Conservation (phyloP, 2,888 invertebrate species). For the Cryptocephalus primarius region DNA sequence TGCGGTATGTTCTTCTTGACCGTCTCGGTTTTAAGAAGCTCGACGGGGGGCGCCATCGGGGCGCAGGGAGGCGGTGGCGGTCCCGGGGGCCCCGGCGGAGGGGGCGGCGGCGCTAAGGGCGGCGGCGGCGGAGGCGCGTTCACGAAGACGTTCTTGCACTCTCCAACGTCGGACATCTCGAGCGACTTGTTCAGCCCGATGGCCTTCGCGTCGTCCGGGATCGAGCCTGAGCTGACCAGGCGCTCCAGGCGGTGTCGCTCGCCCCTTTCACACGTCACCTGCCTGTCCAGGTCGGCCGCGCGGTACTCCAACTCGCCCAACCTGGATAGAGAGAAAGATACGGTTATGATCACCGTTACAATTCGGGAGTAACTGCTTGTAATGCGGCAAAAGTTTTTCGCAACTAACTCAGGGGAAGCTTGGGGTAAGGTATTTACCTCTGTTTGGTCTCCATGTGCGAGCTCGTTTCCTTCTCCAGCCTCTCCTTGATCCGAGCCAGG, state of each 20-base stretch:
- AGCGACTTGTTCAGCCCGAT: constrained; percentile 35
- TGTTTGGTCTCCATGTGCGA: constrained; percentile 80
- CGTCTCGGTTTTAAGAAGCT: constrained; percentile 45
- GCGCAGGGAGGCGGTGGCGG: constrained; percentile 52
- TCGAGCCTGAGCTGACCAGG: constrained; percentile 79
- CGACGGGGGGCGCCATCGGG: constrained; percentile 48
- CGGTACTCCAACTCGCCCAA: constrained; percentile 46
- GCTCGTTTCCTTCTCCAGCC: constrained; percentile 81
- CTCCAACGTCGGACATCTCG: constrained; percentile 16
- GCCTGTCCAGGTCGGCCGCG: constrained; percentile 40
- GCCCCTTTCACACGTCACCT: constrained; percentile 64
- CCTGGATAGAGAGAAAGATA: constrained; percentile 3
- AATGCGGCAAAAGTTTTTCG: too few species aligned
- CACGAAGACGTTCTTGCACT: constrained; percentile 22
- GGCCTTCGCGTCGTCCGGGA: constrained; percentile 89
- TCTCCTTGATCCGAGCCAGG: constrained; percentile 65
- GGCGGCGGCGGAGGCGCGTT: constrained; percentile 32
- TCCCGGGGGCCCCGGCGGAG: constrained; percentile 41
- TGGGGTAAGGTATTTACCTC: constrained; percentile 11
- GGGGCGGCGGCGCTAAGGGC: constrained; percentile 42
- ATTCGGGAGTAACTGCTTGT: too few species aligned
- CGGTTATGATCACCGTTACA: too few species aligned
- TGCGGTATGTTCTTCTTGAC: constrained; percentile 84
- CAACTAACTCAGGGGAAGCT: too few species aligned
- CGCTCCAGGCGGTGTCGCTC: constrained; percentile 76